Evolutionary conservation across 2,113 vertebrate species (phyloP).

Genomic region (Anas platyrhynchos): DNA sequence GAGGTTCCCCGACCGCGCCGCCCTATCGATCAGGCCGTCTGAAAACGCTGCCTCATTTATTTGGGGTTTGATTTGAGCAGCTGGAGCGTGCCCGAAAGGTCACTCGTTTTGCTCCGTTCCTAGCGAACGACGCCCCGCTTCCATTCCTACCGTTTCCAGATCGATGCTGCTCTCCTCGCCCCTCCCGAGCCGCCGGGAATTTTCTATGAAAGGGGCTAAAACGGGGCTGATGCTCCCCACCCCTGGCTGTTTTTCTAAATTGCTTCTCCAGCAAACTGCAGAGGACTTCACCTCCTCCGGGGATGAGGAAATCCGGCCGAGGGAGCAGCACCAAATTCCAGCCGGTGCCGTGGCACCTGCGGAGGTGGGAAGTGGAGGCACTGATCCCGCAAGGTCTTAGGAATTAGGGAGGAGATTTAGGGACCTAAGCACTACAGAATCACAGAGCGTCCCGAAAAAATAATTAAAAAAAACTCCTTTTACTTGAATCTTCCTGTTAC

Average conservation of each 20-base stretch:
- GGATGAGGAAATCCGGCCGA: not conserved
- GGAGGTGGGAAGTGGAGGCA: not conserved
- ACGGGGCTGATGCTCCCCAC: not conserved
- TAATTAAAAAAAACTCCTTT: no score
- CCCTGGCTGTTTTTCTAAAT: not conserved
- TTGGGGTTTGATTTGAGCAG: conserved; percentile 49
- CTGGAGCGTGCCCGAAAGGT: not conserved
- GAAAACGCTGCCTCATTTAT: conserved; percentile 24
- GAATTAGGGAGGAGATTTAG: not conserved
- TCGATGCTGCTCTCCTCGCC: conserved; percentile 7
- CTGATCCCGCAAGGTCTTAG: not conserved
- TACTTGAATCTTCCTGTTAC: not conserved
- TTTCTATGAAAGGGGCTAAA: not conserved
- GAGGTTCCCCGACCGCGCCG: not conserved
- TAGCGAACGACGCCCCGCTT: not conserved
- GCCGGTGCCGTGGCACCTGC: not conserved
- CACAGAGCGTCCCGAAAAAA: no score
- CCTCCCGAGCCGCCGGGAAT: not conserved
- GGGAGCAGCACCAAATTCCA: not conserved
- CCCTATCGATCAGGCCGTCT: conserved; percentile 27
- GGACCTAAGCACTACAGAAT: not conserved
- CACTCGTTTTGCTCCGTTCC: not conserved
- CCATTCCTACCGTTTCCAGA: conserved; percentile 20
- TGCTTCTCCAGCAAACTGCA: not conserved
- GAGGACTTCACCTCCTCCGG: not conserved